Base-by-base conservation (phyloP, 2,888 invertebrate genomes). In the Marasmarcha lunaedactyla region DNA sequence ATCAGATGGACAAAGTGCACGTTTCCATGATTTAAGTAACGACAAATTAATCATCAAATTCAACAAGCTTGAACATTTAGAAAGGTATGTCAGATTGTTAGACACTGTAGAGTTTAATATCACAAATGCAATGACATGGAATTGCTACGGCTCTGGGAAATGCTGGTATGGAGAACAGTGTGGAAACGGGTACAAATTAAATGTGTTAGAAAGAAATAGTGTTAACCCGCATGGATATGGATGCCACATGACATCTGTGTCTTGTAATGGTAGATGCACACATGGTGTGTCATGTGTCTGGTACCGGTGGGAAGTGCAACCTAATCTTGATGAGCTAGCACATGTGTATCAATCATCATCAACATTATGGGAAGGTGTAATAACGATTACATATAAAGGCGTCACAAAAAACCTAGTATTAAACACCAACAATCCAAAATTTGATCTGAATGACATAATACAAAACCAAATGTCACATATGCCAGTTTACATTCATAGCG, bases 251-350 rank as follows among this genome's bases (percentile, higher is more conserved):
- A 39, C 39, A 34, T 12, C 34, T 12, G 35, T 39, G 6, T 34
- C 34, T 11, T 39, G 39, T 25, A 34, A 34, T 39, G 34, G 39
- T 20, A 20, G 3, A 7, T 34, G 41, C 14, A 40, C 40, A 30
- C 36, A 40, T 40, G 40, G 40, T 9, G 20, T 20, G 15, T 40
- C 40, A 33, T 40, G 40, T 40, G 40, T 40, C 1, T 40, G 40
- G 40, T 40, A 40, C 13, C 36, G 40, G 20, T 40, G 40, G 40
- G 15, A 40, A 37, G 3, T 20, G 20, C 3, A 5, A 7, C 20
- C 20, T 7, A 20, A 20, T 5, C 7, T 20, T 3, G 20, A 20
- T 7, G 7, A 20, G 7, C 7, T 20, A 20, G 3, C 20, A 20
- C 20, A 20, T 20, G 20, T 20, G 20, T 20, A 3, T 20, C 20